Conservation (phyloP, 2,888 invertebrate species). For the Argyresthia goedartella region DNA sequence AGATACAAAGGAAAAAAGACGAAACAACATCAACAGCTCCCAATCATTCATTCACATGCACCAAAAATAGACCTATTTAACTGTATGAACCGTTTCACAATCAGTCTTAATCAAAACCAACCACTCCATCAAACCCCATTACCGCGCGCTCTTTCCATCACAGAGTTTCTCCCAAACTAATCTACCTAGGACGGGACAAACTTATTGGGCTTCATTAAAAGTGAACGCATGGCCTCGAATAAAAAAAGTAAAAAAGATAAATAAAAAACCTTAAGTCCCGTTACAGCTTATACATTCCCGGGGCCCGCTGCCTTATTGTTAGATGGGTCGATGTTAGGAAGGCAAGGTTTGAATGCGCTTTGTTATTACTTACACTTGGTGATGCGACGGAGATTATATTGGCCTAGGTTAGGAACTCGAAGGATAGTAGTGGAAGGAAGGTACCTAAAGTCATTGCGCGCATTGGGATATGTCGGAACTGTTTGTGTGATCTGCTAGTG, state of each 20-base stretch:
- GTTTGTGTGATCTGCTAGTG: too few relatives aligned
- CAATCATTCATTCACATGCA: too few relatives aligned
- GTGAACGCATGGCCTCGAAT: conserved; percentile 51
- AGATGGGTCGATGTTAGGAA: not conserved
- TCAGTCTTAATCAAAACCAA: not conserved
- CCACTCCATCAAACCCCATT: not conserved
- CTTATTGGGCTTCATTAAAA: conserved; percentile 44
- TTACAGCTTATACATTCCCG: conserved; percentile 9
- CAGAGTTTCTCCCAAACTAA: conserved; percentile 7
- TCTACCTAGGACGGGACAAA: conserved; percentile 14
- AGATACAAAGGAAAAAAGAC: too few relatives aligned
- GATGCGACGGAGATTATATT: conserved; percentile 8
- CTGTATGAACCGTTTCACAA: not conserved
- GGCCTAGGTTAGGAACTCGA: conserved; percentile 12
- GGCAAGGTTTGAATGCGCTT: not conserved
- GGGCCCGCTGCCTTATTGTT: conserved; percentile 1
- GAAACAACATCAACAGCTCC: too few relatives aligned
- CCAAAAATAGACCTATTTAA: too few relatives aligned
- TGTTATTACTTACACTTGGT: not conserved
- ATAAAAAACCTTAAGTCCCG: conserved; percentile 49
- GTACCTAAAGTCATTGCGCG: too few relatives aligned
- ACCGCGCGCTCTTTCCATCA: conserved; percentile 1
- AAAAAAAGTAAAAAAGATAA: conserved; percentile 43
- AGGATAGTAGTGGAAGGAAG: not conserved
- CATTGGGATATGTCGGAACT: too few relatives aligned